These are phyloP conservation scores for Phocoena sinus DNA, from an alignment of 2,113 vertebrate genomes.

Conservation along the genomic window DNA sequence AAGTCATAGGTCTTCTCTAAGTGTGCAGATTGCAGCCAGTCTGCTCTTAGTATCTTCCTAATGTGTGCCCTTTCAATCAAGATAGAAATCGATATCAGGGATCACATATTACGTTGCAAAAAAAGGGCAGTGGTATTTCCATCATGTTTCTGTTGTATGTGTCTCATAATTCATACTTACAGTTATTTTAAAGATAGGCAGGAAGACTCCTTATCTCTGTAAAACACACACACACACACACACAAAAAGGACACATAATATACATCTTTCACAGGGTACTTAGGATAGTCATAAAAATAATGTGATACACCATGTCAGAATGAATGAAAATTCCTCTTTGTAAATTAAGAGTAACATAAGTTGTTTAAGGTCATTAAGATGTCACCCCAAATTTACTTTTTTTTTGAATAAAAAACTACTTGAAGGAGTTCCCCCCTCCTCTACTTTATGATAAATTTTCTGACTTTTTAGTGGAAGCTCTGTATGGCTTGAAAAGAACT, in stretches of 20 bases:
- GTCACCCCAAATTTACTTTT: not conserved
- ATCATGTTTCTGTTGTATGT: not conserved
- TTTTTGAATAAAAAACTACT: not conserved
- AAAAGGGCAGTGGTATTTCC: not conserved
- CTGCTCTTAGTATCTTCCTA: not conserved
- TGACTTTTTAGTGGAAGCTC: not conserved
- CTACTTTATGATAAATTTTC: not conserved
- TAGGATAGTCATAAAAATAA: not conserved
- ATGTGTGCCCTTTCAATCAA: not conserved
- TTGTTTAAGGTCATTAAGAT: not conserved
- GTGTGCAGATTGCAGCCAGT: not conserved
- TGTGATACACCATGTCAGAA: not conserved
- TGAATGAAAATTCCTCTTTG: not conserved
- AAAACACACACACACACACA: not conserved
- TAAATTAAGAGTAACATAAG: not conserved
- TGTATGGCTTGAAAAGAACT: not conserved
- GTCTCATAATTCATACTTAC: not conserved
- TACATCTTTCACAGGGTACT: not conserved
- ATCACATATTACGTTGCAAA: not conserved
- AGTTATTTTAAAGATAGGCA: conserved; percentile 19
- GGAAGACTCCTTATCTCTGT: not conserved
- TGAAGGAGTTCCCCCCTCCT: not conserved
- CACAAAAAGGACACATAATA: not conserved
- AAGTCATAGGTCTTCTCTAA: not conserved
- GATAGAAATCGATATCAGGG: not conserved